A percentile compares a stretch with the other conserved stretches of the same genome.
phyloP scores from a whole-genome alignment of 2,113 vertebrate genomes.

The Caloenas nicobarica region DNA sequence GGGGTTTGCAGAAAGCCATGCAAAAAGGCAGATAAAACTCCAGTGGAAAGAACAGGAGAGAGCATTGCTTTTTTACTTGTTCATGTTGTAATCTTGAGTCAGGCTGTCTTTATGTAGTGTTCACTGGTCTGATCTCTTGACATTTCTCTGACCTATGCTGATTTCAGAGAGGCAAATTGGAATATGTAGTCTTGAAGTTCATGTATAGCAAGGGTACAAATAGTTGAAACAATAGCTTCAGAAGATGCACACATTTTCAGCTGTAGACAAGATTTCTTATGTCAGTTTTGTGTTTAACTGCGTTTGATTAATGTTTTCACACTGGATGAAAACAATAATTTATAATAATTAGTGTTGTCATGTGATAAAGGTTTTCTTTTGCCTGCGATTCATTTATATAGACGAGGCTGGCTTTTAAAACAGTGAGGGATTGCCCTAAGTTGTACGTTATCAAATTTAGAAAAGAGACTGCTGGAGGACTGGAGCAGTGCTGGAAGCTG shows the following conservation, averaged over 20 bases:
- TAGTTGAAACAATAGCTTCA: not conserved
- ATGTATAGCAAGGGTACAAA: not conserved
- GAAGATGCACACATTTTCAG: not conserved
- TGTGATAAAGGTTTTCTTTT: not conserved
- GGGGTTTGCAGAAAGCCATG: not conserved
- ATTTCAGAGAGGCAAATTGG: not conserved
- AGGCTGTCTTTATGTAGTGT: not conserved
- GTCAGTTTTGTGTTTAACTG: not conserved
- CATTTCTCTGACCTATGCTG: not conserved
- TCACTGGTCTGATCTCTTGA: not conserved
- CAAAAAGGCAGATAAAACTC: not conserved
- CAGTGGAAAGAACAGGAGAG: not conserved
- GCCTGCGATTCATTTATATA: not conserved
- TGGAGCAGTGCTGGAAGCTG: not conserved
- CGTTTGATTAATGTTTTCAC: not conserved
- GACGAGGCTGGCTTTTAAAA: not conserved
- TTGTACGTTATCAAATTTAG: not conserved
- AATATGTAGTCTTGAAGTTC: not conserved
- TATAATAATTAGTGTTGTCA: not conserved
- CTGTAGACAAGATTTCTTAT: not conserved
- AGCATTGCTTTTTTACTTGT: not conserved
- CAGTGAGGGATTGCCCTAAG: not conserved
- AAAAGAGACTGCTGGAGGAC: not conserved
- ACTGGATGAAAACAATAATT: not conserved
- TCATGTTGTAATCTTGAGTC: not conserved